A percentile compares a stretch with the other conserved stretches of the same genome.
Conservation (phyloP, 2,797 vertebrate species). For the Liasis olivaceus region DNA sequence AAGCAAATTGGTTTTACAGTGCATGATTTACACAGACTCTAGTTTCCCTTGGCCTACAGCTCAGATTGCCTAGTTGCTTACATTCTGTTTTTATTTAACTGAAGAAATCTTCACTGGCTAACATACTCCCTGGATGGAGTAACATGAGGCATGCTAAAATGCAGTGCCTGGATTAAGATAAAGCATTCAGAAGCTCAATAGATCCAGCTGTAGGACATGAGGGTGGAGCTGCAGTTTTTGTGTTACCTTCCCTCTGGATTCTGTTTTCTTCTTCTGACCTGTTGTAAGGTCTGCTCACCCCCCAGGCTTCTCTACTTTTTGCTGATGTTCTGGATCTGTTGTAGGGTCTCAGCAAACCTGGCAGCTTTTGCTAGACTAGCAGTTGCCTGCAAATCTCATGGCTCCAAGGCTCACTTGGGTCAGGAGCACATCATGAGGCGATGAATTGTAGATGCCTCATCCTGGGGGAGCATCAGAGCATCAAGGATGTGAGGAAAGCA, state of each 20-base stretch:
- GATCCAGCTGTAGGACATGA: not conserved
- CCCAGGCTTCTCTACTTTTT: conserved; percentile 40
- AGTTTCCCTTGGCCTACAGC: not conserved
- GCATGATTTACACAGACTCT: not conserved
- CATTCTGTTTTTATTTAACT: not conserved
- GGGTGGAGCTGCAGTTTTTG: conserved; percentile 4
- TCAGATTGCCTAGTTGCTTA: not conserved
- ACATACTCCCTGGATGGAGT: not conserved
- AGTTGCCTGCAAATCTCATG: conserved; percentile 60
- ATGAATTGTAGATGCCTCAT: conserved; percentile 52
- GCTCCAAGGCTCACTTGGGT: conserved; percentile 50
- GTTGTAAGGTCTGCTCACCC: conserved; percentile 43
- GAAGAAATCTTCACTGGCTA: not conserved
- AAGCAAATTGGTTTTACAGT: not conserved
- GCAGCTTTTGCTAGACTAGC: conserved; percentile 59
- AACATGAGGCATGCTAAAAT: not conserved
- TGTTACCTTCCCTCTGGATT: conserved; percentile 29
- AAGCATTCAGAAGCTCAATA: not conserved
- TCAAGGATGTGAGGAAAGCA: conserved; percentile 47
- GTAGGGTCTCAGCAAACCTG: conserved; percentile 51
- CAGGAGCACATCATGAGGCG: conserved; percentile 55
- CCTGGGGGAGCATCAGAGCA: conserved; percentile 53
- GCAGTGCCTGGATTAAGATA: not conserved
- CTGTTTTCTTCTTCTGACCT: conserved; percentile 34
- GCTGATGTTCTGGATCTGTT: conserved; percentile 50